A percentile compares a stretch with the other conserved stretches of the same genome.
Evolutionary conservation across 1,140 invertebrate species (phyloP).

Genomic region (Saxidomus purpurata): DNA sequence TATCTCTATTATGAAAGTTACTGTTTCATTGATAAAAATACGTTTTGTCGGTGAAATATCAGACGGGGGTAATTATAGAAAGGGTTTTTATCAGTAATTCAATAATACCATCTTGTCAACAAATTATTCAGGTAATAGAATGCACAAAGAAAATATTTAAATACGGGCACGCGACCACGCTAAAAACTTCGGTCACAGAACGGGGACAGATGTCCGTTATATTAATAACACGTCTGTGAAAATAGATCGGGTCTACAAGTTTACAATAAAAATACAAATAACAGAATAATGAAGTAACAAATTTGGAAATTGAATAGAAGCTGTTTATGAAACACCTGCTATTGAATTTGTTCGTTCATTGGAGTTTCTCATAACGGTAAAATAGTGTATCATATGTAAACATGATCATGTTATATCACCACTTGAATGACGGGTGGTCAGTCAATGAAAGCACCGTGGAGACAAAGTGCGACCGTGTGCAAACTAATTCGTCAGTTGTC

Average conservation of each 20-base stretch:
- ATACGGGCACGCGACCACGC: constrained; percentile 51
- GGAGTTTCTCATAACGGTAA: constrained; percentile 29
- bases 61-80: not conserved
- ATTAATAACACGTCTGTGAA: constrained; percentile 47
- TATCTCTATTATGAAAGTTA: too few species aligned
- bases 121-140: constrained; percentile 19
- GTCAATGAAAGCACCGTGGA: not conserved
- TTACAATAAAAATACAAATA: constrained; percentile 44
- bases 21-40: not conserved
- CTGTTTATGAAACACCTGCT: constrained; percentile 51
- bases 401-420: not conserved
- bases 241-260: constrained; percentile 30
- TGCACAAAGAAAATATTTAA: constrained; percentile 36
- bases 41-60: constrained; percentile 5
- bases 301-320: constrained; percentile 44
- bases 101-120: constrained; percentile 13
- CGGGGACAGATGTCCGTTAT: constrained; percentile 62
- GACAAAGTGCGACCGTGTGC: not conserved
- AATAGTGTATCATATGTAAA: constrained; percentile 27
- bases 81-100: constrained; percentile 12
- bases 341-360: constrained; percentile 11
- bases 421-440: constrained; percentile 29
- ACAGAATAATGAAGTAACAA: constrained; percentile 40
- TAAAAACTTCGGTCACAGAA: not conserved
- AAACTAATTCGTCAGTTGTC: constrained; percentile 16